Conservation (phyloP, 2,113 vertebrate species). For the Malurus elegans region DNA sequence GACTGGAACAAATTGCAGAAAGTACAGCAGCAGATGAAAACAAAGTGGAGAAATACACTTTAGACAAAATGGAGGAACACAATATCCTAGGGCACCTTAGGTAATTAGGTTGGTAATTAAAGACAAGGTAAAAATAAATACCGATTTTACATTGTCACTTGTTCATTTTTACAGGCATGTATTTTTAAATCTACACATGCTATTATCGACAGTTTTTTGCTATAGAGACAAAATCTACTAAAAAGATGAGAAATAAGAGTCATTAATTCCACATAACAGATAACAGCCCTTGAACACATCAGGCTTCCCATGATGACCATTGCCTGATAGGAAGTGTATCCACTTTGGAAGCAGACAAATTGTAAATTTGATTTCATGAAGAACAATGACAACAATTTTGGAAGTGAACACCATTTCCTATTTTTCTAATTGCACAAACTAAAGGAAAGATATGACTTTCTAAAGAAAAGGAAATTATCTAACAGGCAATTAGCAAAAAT, state of each 20-base stretch:
- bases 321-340: neutral
- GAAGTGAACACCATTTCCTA: neutral
- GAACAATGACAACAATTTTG: neutral
- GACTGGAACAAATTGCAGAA: neutral
- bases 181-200: neutral
- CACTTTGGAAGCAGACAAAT: neutral
- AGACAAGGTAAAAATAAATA: neutral
- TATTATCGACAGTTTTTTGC: neutral
- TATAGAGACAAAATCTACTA: neutral
- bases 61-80: neutral
- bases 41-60: neutral
- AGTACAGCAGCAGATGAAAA: neutral
- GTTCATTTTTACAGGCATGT: neutral
- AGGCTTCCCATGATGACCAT: neutral
- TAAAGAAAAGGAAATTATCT: neutral
- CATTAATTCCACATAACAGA: neutral
- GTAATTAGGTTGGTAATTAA: neutral
- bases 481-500: neutral
- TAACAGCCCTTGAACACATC: neutral
- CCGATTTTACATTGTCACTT: neutral
- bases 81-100: neutral
- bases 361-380: neutral
- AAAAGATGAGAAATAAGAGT: neutral
- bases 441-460: neutral
- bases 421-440: neutral